Evolutionary conservation across 2,888 invertebrate species (phyloP).

Genomic region (Limulus polyphemus): DNA sequence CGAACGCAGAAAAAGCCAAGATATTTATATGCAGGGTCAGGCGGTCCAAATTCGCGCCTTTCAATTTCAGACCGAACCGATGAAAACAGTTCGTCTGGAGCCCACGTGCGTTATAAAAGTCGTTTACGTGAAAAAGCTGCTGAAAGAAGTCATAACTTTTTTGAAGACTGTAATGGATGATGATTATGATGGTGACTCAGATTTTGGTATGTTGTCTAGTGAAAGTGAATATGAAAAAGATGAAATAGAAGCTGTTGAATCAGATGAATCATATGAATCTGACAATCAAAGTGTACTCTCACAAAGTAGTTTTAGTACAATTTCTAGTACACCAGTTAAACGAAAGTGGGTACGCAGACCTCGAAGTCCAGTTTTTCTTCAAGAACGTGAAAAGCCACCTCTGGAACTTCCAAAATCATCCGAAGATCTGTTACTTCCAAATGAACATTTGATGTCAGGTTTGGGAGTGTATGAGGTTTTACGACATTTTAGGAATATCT

Average conservation of each 20-base stretch:
- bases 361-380: constrained; percentile 31
- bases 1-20: constrained; percentile 22
- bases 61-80: constrained; percentile 13
- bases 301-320: constrained; percentile 23
- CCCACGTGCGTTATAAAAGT: constrained; percentile 17
- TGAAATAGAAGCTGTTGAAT: constrained; percentile 19
- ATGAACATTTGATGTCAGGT: constrained; percentile 61
- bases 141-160: constrained; percentile 14
- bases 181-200: constrained; percentile 16
- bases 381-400: constrained; percentile 55
- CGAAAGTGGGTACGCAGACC: constrained; percentile 31
- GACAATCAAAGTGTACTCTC: constrained; percentile 23
- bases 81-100: constrained; percentile 20
- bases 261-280: constrained; percentile 23
- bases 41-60: constrained; percentile 19
- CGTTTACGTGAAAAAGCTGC: constrained; percentile 17
- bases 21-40: constrained; percentile 23
- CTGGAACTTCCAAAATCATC: constrained; percentile 71
- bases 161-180: constrained; percentile 15
- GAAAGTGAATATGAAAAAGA: constrained; percentile 21
- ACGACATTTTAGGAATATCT: constrained; percentile 69
- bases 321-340: constrained; percentile 21
- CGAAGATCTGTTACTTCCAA: constrained; percentile 72
- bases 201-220: constrained; percentile 19
- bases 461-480: constrained; percentile 89